Conservation (phyloP, 2,797 vertebrate genomes). For the Tadarida brasiliensis region DNA sequence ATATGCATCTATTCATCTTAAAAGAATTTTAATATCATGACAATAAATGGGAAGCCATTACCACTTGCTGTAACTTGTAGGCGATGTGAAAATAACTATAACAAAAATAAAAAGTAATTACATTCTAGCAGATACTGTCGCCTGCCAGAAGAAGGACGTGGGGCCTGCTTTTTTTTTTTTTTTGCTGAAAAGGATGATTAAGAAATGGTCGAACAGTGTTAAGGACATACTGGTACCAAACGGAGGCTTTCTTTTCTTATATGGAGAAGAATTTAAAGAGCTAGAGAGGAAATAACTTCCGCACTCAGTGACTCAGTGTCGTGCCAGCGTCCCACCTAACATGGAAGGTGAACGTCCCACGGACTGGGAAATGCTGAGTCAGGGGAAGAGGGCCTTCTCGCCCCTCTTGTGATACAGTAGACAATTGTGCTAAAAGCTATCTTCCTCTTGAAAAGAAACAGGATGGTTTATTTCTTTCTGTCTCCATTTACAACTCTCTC, state of each 20-base stretch:
- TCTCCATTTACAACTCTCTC: background rate
- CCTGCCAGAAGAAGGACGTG: background rate
- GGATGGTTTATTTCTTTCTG: conserved; percentile 13
- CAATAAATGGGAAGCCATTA: conserved; percentile 8
- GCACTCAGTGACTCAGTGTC: background rate
- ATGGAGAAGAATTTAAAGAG: conserved; percentile 16
- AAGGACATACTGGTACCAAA: background rate
- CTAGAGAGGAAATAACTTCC: background rate
- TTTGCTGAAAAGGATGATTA: background rate
- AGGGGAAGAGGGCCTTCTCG: background rate
- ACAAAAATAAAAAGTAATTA: conserved; percentile 42
- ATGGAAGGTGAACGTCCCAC: rapidly evolving
- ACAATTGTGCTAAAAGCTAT: background rate
- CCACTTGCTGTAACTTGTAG: conserved; percentile 45
- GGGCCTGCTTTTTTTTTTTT: background rate
- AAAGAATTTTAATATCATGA: conserved; percentile 1
- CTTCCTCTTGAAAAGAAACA: background rate
- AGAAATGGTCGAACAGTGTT: background rate
- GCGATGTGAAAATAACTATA: conserved; percentile 10
- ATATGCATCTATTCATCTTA: conserved; percentile 6
- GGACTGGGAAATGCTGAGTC: background rate
- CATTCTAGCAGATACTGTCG: background rate
- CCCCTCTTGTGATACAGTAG: background rate
- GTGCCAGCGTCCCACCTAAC: background rate
- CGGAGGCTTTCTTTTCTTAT: background rate